Evolutionary conservation across 2,888 invertebrate species (phyloP), one percentile per base, ranked within the genome.

Genomic region (Melipona beecheii): DNA sequence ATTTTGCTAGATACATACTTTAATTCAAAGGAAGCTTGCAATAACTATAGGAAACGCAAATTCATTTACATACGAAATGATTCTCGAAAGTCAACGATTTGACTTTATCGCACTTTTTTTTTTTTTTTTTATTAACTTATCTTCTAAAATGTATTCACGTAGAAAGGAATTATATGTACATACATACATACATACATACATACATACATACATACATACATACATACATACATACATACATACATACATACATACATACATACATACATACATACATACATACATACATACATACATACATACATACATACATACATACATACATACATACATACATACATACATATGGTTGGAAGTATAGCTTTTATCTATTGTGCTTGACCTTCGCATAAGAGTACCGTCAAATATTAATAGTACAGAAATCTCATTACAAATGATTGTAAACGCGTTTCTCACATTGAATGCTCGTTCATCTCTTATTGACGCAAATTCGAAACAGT

Each of bases 391-490:
- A 56, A 31, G n/a, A 24, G 31, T 52, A 31, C 71, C 4, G 27
- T 71, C 50, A 54, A 81, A 64, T 62, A 81, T 68, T 81, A 78
- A 81, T 78, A 73, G 56, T 65, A 56, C 17, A 56, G 50, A 68
- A 56, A 21, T 60, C 24, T 43, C 43, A 21, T 49, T 60, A 58
- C 4, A 54, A n/a, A 5, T 24, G n/a, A 56, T 77, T 64, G 54
- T 56, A 65, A 77, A 77, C 27, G 17, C 27, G 52, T 66, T 66
- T 56, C 24, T 49, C 21, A 21, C 13, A 50, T 60, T 60, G 36
- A 43, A 54, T 3, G 19, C 64, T 36, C 5, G 49, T 74, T 50
- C 54, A 36, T 36, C 2, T 52, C 24, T 52, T 54, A 74, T 43
- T 54, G 60, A 69, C 56, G 65, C 31, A 62, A 49, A 75, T 64